phyloP scores from a whole-genome alignment of 35 echinoderm and acorn worm species.

The Nesometra sesokonis region DNA sequence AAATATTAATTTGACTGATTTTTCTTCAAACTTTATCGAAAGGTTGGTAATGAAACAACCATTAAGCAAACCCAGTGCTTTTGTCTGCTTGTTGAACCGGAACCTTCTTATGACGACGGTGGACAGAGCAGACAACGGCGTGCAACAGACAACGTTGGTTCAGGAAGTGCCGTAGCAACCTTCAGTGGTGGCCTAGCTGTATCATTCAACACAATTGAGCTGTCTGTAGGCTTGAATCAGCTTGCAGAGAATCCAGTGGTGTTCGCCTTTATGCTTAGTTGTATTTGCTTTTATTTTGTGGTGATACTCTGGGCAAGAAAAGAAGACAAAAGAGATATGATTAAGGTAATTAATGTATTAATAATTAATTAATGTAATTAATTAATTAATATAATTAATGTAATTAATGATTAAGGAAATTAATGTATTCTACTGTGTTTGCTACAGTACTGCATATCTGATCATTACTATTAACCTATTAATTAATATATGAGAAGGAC shows the following conservation, averaged over 20 bases:
- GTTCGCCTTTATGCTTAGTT: neutral
- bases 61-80: neutral
- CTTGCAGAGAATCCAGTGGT: neutral
- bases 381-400: no score
- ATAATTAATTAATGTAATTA: no score
- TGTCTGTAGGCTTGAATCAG: neutral
- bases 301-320: slow-evolving; percentile 11
- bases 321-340: slow-evolving; percentile 7
- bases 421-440: no score
- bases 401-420: no score
- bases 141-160: neutral
- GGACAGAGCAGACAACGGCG: neutral
- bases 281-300: neutral
- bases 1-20: no score
- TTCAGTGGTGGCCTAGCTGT: slow-evolving; percentile 2
- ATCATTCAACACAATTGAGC: neutral
- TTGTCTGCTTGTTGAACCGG: neutral
- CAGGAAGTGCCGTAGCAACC: neutral
- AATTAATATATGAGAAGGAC: no score
- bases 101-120: neutral
- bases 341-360: neutral
- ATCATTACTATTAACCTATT: no score
- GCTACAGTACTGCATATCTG: no score
- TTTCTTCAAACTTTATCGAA: neutral
- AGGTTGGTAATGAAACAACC: neutral